Evolutionary conservation across 2,888 invertebrate genomes (phyloP), one percentile per base, ranked within the genome.

Genomic region (Agrypnus murinus): DNA sequence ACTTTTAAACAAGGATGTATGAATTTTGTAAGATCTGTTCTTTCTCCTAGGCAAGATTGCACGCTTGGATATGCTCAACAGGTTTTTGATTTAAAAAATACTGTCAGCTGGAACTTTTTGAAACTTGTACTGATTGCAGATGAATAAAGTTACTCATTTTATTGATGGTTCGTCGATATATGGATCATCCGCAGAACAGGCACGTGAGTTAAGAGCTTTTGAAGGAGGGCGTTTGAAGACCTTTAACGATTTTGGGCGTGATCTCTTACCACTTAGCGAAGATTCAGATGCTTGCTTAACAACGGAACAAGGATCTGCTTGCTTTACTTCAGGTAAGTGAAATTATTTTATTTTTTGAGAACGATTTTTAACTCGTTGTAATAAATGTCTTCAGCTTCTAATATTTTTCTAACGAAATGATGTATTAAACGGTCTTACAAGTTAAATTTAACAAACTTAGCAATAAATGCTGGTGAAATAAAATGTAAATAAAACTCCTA

Each of bases 111-210:
- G 17, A n/a, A 25, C 12, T 17, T 43, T 4, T 10, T 14, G 15
- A 5, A 32, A 10, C 17, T 12, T 12, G 12, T 12, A 31, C 3
- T 45, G 10, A 8, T 65, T 81, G 32, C 82, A 93, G 91, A 91
- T 93, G 91, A 92, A 92, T 81, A 92, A 93, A 75, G 91, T 92
- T 0, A 91, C 93, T 0, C 93, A 93, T 75, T 93, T 87, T 75
- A 81, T 92, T 2, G 95, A 95, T 80, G 90, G 91, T 0, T 95
- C 95, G 0, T 89, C 90, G 4, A 87, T 94, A 0, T 95, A 95
- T 79, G 94, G 95, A 0, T 92, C 91, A 6, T 89, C 89, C 36
- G 80, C 86, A 0, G 88, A 89, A 58, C 89, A 90, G 65, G 85
- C 90, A 3, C 81, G 85, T 0, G 84, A 88, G 1, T 80, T 95